These are phyloP conservation scores for Melopsittacus undulatus DNA, from an alignment of 2,797 vertebrate genomes.

Conservation along the genomic window DNA sequence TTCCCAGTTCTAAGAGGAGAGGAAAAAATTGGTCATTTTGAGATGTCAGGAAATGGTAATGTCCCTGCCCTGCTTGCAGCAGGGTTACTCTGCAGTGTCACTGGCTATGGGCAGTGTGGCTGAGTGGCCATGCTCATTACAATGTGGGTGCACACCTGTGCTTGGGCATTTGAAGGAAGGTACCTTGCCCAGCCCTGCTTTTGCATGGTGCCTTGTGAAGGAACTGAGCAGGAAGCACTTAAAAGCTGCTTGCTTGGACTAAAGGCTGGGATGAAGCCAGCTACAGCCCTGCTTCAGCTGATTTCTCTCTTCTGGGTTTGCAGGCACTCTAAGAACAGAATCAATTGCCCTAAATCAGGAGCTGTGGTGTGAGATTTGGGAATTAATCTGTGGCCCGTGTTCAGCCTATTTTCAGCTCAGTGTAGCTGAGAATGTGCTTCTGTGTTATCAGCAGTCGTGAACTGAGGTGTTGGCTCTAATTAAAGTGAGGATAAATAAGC, in stretches of 20 bases:
- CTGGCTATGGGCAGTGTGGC: not conserved
- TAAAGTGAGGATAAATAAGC: not conserved
- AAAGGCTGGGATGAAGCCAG: accelerated
- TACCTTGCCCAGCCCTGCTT: not conserved
- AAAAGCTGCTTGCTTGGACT: not conserved
- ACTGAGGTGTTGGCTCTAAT: not conserved
- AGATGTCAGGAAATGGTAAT: accelerated
- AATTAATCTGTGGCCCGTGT: accelerated
- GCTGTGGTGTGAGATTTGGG: not conserved
- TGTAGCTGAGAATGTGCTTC: not conserved
- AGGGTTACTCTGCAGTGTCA: not conserved
- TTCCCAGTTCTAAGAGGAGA: not conserved
- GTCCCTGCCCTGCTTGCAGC: accelerated
- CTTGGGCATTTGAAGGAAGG: not conserved
- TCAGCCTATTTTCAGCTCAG: not conserved
- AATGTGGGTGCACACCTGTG: accelerated
- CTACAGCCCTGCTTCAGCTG: not conserved
- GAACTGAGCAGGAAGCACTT: not conserved
- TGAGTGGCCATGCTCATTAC: accelerated
- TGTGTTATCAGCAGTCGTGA: not conserved
- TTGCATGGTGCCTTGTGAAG: accelerated
- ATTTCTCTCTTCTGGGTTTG: not conserved
- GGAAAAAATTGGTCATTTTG: not conserved
- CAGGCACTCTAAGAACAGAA: not conserved
- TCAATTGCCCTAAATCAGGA: not conserved